phyloP scores from a whole-genome alignment of 2,113 vertebrate genomes.

The Carassius gibelio region DNA sequence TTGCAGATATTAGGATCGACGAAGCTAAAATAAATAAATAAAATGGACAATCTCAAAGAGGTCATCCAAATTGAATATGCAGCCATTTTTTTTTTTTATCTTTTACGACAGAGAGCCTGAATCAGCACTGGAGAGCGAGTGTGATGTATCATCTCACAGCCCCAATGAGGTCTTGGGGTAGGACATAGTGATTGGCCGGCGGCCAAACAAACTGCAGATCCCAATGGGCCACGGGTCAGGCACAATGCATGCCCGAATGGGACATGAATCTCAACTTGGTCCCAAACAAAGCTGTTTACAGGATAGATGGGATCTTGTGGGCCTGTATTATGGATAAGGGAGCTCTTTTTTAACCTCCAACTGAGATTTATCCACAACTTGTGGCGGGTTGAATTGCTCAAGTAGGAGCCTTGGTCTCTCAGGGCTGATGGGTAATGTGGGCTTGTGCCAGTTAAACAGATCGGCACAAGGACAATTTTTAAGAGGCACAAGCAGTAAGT shows the following conservation, averaged over 20 bases:
- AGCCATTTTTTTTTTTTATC: constrained; percentile 10
- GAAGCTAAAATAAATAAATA: constrained; percentile 40
- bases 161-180: not conserved
- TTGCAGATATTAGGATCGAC: constrained; percentile 32
- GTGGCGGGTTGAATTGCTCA: constrained; percentile 36
- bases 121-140: not conserved
- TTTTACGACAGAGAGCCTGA: constrained; percentile 2
- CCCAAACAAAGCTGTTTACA: constrained; percentile 7
- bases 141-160: constrained; percentile 17
- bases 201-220: constrained; percentile 40
- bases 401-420: constrained; percentile 40
- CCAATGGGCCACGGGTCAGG: constrained; percentile 24
- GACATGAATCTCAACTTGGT: not conserved
- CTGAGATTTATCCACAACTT: constrained; percentile 50
- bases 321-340: constrained; percentile 16
- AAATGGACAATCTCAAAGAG: not conserved
- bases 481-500: constrained; percentile 7
- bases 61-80: constrained; percentile 38
- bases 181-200: constrained; percentile 4
- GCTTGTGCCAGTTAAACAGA: constrained; percentile 26
- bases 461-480: constrained; percentile 14
- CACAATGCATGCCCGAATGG: not conserved
- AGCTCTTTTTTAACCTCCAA: constrained; percentile 5
- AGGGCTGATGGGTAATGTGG: constrained; percentile 43
- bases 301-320: not conserved